Conservation (phyloP, 2,113 vertebrate genomes). For the Hylia prasina region DNA sequence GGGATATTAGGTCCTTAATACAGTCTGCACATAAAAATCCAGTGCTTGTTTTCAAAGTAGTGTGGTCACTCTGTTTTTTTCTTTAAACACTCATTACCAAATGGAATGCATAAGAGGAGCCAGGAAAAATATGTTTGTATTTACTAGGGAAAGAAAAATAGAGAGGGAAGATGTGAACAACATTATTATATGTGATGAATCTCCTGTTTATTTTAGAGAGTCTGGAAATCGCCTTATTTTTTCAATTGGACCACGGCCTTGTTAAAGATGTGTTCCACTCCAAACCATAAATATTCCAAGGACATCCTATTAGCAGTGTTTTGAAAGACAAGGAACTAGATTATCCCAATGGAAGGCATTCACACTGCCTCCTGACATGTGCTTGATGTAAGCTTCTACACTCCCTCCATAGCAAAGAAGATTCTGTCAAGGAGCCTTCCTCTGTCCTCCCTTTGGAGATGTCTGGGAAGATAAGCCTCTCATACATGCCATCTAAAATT, state of each 20-base stretch:
- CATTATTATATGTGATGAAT: constrained; percentile 41
- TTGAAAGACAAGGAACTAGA: constrained; percentile 8
- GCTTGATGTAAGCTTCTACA: not conserved
- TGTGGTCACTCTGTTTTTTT: constrained; percentile 13
- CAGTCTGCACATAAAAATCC: not conserved
- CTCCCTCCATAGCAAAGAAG: not conserved
- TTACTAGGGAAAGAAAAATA: constrained; percentile 49
- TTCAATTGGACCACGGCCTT: constrained; percentile 17
- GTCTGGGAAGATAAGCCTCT: not conserved
- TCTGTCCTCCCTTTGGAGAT: not conserved
- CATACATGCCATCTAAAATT: not conserved
- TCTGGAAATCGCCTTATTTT: constrained; percentile 42
- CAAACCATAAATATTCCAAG: constrained; percentile 46
- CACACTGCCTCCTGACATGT: not conserved
- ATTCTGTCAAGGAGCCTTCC: not conserved
- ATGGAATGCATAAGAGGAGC: constrained; percentile 16
- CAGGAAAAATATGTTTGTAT: constrained; percentile 58
- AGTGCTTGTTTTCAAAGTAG: constrained; percentile 16
- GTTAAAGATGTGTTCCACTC: constrained; percentile 26
- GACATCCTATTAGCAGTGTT: constrained; percentile 5
- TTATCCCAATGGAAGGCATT: not conserved
- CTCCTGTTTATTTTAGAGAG: constrained; percentile 48
- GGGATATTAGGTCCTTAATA: not conserved
- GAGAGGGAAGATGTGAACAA: not conserved
- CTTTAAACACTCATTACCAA: constrained; percentile 29